These are phyloP conservation scores for Melopsittacus undulatus DNA, from an alignment of 2,797 vertebrate species.

Conservation along the genomic window DNA sequence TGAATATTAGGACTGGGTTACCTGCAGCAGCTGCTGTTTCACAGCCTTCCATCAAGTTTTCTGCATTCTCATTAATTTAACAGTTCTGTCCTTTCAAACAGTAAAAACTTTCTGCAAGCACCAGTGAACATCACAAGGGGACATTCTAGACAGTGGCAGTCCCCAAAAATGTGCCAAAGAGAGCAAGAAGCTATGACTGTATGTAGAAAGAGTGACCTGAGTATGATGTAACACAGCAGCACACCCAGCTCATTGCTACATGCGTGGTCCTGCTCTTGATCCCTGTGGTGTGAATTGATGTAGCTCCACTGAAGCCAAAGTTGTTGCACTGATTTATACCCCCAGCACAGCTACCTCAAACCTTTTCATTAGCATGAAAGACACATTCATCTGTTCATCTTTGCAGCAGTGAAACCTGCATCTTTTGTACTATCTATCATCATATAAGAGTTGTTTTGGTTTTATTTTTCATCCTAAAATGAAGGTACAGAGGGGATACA, in stretches of 20 bases:
- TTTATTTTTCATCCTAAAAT: not conserved
- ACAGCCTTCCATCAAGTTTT: not conserved
- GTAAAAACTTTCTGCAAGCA: not conserved
- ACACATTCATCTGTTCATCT: not conserved
- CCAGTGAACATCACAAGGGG: not conserved
- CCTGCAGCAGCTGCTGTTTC: not conserved
- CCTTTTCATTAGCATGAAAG: not conserved
- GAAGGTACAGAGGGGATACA: not conserved
- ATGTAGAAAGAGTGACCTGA: not conserved
- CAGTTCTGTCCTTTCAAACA: not conserved
- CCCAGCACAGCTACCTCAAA: not conserved
- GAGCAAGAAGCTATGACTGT: fast-evolving
- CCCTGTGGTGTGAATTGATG: not conserved
- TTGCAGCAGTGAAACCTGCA: not conserved
- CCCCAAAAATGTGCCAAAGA: not conserved
- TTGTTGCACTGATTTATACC: not conserved
- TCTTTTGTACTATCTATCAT: not conserved
- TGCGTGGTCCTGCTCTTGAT: not conserved
- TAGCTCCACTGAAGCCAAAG: not conserved
- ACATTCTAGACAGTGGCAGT: not conserved
- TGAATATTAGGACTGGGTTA: not conserved
- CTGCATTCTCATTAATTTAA: not conserved
- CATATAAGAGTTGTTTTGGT: not conserved
- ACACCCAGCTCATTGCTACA: not conserved
- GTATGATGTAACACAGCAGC: not conserved